Conservation (phyloP, 2,888 invertebrate genomes). For the Lacanobia wlatinum region DNA sequence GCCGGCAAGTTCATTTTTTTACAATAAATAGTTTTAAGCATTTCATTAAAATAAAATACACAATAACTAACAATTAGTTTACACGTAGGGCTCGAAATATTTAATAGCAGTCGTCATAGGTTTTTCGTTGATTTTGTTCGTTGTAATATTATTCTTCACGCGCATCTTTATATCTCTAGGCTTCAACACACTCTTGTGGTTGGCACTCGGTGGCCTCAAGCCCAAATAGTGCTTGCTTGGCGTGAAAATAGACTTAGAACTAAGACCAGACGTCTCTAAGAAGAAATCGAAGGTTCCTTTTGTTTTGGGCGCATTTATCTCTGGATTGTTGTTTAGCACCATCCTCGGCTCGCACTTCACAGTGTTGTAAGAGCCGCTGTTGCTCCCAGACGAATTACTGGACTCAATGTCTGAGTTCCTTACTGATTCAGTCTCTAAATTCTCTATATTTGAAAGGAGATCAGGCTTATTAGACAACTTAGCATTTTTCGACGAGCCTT, state of each 20-base stretch:
- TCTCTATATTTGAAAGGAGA: slow-evolving; percentile 90
- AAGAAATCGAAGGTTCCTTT: slow-evolving; percentile 93
- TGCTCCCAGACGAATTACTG: slow-evolving; percentile 90
- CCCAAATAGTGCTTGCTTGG: slow-evolving; percentile 82
- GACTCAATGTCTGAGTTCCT: slow-evolving; percentile 93
- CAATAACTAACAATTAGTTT: slow-evolving; percentile 71
- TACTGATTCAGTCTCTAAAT: slow-evolving; percentile 91
- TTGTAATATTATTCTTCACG: slow-evolving; percentile 92
- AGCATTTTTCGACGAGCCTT: slow-evolving; percentile 81
- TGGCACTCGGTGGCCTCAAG: slow-evolving; percentile 92
- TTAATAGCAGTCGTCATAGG: slow-evolving; percentile 90
- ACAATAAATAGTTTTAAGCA: slow-evolving; percentile 86
- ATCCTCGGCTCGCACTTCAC: slow-evolving; percentile 87
- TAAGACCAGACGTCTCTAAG: slow-evolving; percentile 94
- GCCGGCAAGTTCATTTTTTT: slow-evolving; percentile 89
- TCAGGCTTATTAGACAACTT: slow-evolving; percentile 90
- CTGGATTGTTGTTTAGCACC: slow-evolving; percentile 78
- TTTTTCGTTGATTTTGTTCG: slow-evolving; percentile 90
- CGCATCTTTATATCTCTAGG: slow-evolving; percentile 95
- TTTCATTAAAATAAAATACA: slow-evolving; percentile 75
- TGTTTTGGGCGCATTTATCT: slow-evolving; percentile 80
- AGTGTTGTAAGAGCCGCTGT: slow-evolving; percentile 87
- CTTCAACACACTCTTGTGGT: slow-evolving; percentile 94
- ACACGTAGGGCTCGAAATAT: slow-evolving; percentile 90
- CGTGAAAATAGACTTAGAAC: slow-evolving; percentile 94